Evolutionary conservation across 2,888 invertebrate genomes (phyloP).

Genomic region (Pteria penguin): DNA sequence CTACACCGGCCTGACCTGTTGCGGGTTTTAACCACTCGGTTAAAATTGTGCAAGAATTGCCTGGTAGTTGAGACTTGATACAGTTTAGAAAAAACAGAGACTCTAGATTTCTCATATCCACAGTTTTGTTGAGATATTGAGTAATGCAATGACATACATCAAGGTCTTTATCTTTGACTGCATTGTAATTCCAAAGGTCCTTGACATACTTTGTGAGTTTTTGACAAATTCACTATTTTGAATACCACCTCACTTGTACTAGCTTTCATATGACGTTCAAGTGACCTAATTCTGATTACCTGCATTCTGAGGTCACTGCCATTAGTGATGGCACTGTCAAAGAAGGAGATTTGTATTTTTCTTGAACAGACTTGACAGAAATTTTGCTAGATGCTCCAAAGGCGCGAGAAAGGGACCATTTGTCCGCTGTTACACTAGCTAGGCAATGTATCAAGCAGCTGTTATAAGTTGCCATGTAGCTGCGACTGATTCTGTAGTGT

Average conservation of each 20-base stretch:
- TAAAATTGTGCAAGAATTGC: not conserved
- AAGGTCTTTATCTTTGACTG: not conserved
- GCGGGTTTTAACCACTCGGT: not conserved
- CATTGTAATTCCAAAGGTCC: not conserved
- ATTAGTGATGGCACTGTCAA: not conserved
- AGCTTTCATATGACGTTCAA: not conserved
- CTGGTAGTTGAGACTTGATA: not conserved
- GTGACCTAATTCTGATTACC: conserved; percentile 1
- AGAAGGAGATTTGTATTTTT: not conserved
- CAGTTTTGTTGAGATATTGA: not conserved
- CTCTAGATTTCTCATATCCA: not conserved
- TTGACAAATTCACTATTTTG: not conserved
- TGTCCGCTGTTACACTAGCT: not conserved
- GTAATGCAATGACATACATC: not conserved
- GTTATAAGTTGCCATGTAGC: conserved; percentile 14
- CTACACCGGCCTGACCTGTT: not conserved
- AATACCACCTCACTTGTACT: not conserved
- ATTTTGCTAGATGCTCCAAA: conserved; percentile 7
- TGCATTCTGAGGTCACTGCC: conserved; percentile 7
- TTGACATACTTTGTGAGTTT: not conserved
- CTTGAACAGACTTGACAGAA: not conserved
- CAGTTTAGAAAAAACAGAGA: not conserved
- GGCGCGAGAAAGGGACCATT: conserved; percentile 2
- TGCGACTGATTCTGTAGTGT: conserved; percentile 1
- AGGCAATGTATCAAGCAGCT: conserved; percentile 12